These are phyloP conservation scores for Saccopteryx bilineata DNA, from an alignment of 2,113 vertebrate genomes.

Conservation along the genomic window DNA sequence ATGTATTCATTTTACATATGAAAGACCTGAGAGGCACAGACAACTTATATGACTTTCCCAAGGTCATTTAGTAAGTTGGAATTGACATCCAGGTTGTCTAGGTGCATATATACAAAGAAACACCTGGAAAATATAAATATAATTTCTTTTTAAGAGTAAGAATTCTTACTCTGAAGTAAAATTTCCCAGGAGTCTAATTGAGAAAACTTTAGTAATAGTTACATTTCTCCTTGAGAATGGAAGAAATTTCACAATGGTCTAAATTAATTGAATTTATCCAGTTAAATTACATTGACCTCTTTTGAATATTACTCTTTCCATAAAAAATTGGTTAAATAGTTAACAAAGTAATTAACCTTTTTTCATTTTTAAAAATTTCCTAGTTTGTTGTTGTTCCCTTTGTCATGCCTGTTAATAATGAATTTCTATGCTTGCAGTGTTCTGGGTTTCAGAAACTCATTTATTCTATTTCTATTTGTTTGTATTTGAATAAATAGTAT, in stretches of 20 bases:
- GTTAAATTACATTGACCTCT: neutral
- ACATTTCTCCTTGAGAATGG: constrained; percentile 53
- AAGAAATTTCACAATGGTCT: constrained; percentile 61
- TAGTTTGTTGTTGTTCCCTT: constrained; percentile 18
- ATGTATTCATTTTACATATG: constrained; percentile 12
- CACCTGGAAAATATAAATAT: neutral
- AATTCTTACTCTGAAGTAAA: constrained; percentile 62
- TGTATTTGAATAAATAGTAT: constrained; percentile 22
- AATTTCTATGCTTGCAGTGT: neutral
- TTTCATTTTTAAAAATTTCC: neutral
- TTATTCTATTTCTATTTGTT: neutral
- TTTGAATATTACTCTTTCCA: constrained; percentile 36
- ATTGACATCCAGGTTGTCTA: constrained; percentile 18
- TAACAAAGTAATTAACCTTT: neutral
- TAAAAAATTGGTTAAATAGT: constrained; percentile 35
- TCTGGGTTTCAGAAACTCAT: constrained; percentile 29
- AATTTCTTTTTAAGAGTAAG: constrained; percentile 55
- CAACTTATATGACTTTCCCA: neutral
- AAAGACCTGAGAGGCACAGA: constrained; percentile 7
- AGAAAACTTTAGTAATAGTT: constrained; percentile 52
- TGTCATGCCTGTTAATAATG: neutral
- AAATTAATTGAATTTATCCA: constrained; percentile 51
- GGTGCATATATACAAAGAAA: neutral
- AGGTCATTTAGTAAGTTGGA: neutral
- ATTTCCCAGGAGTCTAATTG: constrained; percentile 47